Percentiles rank a stretch among this genome's conserved stretches.
phyloP scores from a whole-genome alignment of 2,113 vertebrate species.

The Bufo bufo region DNA sequence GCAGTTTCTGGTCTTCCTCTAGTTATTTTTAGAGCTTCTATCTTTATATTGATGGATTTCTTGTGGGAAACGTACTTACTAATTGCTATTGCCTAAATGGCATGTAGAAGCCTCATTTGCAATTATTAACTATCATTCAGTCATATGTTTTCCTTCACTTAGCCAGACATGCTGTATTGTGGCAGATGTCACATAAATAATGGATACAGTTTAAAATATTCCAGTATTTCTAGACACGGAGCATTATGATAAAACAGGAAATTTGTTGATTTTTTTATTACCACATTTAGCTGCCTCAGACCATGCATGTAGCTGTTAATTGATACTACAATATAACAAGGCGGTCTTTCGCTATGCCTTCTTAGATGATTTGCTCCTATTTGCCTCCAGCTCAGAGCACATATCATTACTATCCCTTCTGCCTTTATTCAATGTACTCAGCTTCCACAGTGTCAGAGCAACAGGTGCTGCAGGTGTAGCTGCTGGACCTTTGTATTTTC shows the following conservation, averaged over 20 bases:
- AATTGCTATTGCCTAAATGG: slow-evolving; percentile 8
- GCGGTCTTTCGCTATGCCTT: too few relatives aligned
- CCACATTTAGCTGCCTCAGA: not conserved
- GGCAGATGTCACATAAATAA: slow-evolving; percentile 23
- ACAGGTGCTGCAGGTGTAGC: too few relatives aligned
- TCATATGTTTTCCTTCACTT: not conserved
- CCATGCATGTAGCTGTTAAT: not conserved
- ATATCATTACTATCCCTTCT: too few relatives aligned
- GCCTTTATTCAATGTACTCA: too few relatives aligned
- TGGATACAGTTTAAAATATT: not conserved
- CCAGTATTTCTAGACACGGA: not conserved
- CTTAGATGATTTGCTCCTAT: too few relatives aligned
- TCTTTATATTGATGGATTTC: not conserved
- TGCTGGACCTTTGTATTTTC: too few relatives aligned
- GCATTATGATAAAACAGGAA: not conserved
- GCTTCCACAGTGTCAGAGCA: too few relatives aligned
- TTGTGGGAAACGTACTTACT: not conserved
- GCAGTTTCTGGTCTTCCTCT: not conserved
- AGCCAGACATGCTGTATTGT: slow-evolving; percentile 1
- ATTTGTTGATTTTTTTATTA: not conserved
- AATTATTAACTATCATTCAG: slow-evolving; percentile 8
- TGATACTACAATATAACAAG: not conserved
- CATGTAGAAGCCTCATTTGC: not conserved
- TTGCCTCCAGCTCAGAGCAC: too few relatives aligned
- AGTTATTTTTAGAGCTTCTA: slow-evolving; percentile 8